Evolutionary conservation across 2,113 vertebrate species (phyloP), one percentile per base, ranked within the genome.

Genomic region (Eira barbara): DNA sequence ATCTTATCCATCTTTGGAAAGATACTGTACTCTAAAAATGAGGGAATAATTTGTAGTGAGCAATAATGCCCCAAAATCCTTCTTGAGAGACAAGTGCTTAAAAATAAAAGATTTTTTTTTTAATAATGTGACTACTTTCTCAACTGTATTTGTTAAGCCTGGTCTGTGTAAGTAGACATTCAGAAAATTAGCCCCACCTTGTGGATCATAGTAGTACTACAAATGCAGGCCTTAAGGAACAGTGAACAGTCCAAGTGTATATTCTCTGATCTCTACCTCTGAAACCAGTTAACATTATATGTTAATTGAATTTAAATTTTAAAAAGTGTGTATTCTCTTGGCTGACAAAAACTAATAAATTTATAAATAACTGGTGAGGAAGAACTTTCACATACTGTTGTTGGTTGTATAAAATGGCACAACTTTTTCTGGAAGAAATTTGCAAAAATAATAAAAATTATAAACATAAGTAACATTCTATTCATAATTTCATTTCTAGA

Each of bases 171-270:
- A n/a, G 34, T 2, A 65, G 61, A 95, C 47, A 83, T 29, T 42
- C 23, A 94, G 95, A 95, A 96, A 95, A 85, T 69, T 91, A 97
- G 97, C 95, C 7, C 98, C 97, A 98, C 49, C 97, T 95, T 89
- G 90, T 98, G 97, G 97, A 78, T 89, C 55, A 86, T 2, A 4
- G 29, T 39, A 88, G 55, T 79, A 97, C 20, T 91, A 94, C 89
- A 96, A 88, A 97, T 45, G 88, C 55, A 85, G 45, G 31, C 10
- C 65, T 89, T 78, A 31, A 36, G 34, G 13, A 93, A 83, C 7
- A 59, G 2, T 29, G 13, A 97, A 85, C 17, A 71, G 14, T 81
- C 31, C 59, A 67, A 45, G 25, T 45, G 7, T 63, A n/a, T 14
- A 69, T 71, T 80, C 94, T 25, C n/a, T 89, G 63, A 67, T 15